Percentiles rank a stretch among this genome's conserved stretches.
Evolutionary conservation across 2,113 vertebrate species (phyloP).

Genomic region (Blennius ocellaris): DNA sequence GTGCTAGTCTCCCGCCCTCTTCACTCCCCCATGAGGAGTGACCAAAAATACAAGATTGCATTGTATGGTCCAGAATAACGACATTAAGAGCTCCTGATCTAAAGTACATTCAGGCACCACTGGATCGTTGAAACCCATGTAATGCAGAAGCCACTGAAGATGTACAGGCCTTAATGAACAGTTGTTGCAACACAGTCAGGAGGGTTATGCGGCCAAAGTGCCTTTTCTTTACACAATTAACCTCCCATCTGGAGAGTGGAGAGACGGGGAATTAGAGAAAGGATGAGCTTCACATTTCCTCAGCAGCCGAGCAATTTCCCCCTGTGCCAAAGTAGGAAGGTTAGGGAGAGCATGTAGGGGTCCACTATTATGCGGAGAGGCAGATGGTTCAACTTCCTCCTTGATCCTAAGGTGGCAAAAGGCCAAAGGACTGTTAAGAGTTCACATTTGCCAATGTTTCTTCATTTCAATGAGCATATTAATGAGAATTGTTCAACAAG

Average conservation of each 20-base stretch:
- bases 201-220: constrained; percentile 58
- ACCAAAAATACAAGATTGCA: constrained; percentile 19
- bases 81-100: constrained; percentile 29
- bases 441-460: constrained; percentile 46
- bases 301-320: constrained; percentile 52
- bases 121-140: constrained; percentile 41
- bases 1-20: constrained; percentile 9
- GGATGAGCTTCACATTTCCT: constrained; percentile 61
- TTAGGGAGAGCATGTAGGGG: constrained; percentile 55
- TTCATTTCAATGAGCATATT: constrained; percentile 27
- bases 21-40: background rate
- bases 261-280: constrained; percentile 57
- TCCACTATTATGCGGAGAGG: constrained; percentile 58
- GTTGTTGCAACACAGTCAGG: constrained; percentile 51
- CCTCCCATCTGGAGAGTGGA: constrained; percentile 74
- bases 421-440: constrained; percentile 54
- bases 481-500: constrained; percentile 42
- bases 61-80: constrained; percentile 19
- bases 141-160: constrained; percentile 55
- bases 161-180: constrained; percentile 52
- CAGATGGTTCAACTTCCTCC: constrained; percentile 75
- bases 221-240: constrained; percentile 77
- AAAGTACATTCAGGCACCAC: constrained; percentile 24
- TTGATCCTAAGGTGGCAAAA: constrained; percentile 68
- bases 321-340: constrained; percentile 51